phyloP scores from a whole-genome alignment of 2,888 invertebrate species.

The Siphlonurus alternatus region DNA sequence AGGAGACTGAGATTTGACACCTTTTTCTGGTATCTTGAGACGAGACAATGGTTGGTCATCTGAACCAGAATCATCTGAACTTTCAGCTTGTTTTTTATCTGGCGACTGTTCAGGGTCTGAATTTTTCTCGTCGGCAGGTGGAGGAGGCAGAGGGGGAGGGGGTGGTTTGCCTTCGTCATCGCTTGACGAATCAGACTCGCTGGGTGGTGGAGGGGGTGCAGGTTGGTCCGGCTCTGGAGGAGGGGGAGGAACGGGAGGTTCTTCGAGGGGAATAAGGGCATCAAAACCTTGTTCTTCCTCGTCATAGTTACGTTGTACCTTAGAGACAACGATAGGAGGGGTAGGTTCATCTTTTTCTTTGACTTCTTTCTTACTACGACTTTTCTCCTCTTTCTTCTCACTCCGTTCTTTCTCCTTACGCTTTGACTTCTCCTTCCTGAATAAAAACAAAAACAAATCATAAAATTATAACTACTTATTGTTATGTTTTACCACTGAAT shows the following conservation, averaged over 20 bases:
- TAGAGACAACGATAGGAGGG: constrained; percentile 7
- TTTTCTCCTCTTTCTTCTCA: not conserved
- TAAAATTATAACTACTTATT: too few relatives aligned
- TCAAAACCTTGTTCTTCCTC: constrained; percentile 34
- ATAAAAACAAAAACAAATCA: too few relatives aligned
- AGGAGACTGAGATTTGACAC: too few relatives aligned
- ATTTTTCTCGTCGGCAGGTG: too few relatives aligned
- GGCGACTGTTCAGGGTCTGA: not conserved
- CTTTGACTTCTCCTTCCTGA: constrained; percentile 3
- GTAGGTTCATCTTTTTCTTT: constrained; percentile 12
- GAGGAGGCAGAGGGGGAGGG: too few relatives aligned
- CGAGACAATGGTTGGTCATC: not conserved
- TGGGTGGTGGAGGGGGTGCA: not conserved
- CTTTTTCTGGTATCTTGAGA: too few relatives aligned
- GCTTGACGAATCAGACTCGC: not conserved
- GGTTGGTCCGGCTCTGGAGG: not conserved
- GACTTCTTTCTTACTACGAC: constrained; percentile 1
- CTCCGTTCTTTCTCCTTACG: not conserved
- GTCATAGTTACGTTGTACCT: constrained; percentile 32
- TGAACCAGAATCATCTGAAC: not conserved
- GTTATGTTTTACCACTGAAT: too few relatives aligned
- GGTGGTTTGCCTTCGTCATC: not conserved
- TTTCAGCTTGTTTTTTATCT: too few relatives aligned
- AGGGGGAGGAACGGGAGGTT: not conserved
- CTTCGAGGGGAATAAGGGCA: constrained; percentile 15